Percentiles rank a stretch among this genome's conserved stretches.
Conservation (phyloP, 2,797 vertebrate species). For the Enteromius mattozi region DNA sequence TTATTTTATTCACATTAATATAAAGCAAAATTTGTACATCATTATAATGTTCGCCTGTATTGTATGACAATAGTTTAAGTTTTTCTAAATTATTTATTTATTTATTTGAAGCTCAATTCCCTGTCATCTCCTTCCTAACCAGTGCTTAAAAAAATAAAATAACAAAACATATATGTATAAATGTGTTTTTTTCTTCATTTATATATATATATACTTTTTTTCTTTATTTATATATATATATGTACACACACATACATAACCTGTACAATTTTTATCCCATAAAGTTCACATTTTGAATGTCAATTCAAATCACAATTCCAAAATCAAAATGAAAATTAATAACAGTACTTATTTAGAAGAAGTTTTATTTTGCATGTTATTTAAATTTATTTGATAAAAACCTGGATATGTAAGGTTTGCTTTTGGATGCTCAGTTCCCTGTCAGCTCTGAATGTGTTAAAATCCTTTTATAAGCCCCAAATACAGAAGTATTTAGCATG, state of each 20-base stretch:
- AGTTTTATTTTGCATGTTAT: background rate
- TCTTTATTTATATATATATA: too few relatives aligned
- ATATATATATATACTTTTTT: too few relatives aligned
- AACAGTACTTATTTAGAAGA: too few relatives aligned
- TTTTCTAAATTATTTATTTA: background rate
- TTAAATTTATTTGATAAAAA: background rate
- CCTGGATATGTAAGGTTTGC: background rate
- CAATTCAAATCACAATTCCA: background rate
- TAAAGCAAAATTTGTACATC: background rate
- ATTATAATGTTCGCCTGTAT: background rate
- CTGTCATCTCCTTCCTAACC: background rate
- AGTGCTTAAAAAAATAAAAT: too few relatives aligned
- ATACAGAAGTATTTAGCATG: slow-evolving; percentile 16
- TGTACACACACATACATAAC: too few relatives aligned
- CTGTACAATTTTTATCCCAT: background rate
- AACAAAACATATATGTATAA: too few relatives aligned
- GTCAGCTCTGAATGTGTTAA: slow-evolving; percentile 7
- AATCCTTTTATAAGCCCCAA: slow-evolving; percentile 26
- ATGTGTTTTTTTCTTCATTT: too few relatives aligned
- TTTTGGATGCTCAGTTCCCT: background rate
- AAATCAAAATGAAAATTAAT: background rate
- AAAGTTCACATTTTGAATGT: background rate
- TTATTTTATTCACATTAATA: background rate
- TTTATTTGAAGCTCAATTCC: background rate
- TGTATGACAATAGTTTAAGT: background rate